Evolutionary conservation across 2,888 invertebrate genomes (phyloP), one percentile per base, ranked within the genome.

Genomic region (Chrysolina oricalcia): DNA sequence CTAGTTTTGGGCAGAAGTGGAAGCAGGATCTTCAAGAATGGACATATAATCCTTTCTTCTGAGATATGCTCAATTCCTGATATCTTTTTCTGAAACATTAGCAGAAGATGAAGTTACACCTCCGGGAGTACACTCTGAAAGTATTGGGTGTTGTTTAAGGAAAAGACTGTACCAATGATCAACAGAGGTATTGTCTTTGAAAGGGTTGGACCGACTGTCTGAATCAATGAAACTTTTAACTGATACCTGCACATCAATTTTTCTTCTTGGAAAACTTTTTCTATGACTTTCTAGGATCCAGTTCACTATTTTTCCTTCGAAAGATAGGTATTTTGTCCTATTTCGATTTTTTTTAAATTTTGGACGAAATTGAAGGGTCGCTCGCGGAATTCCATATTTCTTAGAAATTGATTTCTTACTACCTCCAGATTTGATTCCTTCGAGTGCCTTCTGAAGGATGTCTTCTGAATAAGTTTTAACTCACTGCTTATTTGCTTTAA

Each of bases 11-110:
- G 72, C 77, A 78, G 23, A 48, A 48, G 48, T 48, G 48, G 13
- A 48, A 48, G 48, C 48, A 9, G 43, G 8, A 0, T 65, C 43
- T 40, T 65, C 17, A 19, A 65, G 21, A 41, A 65, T 65, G 19
- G 41, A 40, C 19, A n/a, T 41, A 40, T 65, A 43, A 40, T 40
- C 19, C n/a, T 65, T 65, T 43, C 11, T 43, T 19, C 11, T 41
- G n/a, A 65, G 43, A 65, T 41, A 48, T 48, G 48, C 48, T 73
- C 56, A 83, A 83, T 77, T 75, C 70, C 75, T 73, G 50, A 83
- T 81, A 65, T 84, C 78, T 5, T 15, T 64, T 78, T 85, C 82
- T 21, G 81, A 80, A 10, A 83, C 81, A 59, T 40, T 50, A 13
- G 73, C 15, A n/a, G 19, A 17, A 13, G 67, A 15, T n/a, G 48